These are phyloP conservation scores for Catocala sponsa DNA, from an alignment of 2,888 invertebrate species.

Conservation along the genomic window DNA sequence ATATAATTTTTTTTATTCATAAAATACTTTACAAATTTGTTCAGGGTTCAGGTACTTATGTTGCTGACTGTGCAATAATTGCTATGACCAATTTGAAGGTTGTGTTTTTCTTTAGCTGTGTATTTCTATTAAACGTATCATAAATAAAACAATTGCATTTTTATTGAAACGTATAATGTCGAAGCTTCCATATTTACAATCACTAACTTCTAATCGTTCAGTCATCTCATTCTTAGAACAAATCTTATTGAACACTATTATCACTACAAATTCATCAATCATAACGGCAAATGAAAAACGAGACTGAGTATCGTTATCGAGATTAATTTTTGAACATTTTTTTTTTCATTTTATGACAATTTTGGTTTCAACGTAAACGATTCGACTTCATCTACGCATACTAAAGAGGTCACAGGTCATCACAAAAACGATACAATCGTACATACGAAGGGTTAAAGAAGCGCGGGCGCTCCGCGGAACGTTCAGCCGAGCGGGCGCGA, in stretches of 20 bases:
- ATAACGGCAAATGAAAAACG: constrained; percentile 84
- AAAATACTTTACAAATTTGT: too few species aligned
- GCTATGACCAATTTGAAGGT: constrained; percentile 16
- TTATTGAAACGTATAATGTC: constrained; percentile 86
- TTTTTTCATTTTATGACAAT: constrained; percentile 70
- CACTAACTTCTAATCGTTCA: constrained; percentile 85
- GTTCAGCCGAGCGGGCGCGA: constrained; percentile 59
- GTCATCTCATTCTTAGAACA: constrained; percentile 84
- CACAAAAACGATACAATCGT: constrained; percentile 70
- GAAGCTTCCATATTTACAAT: constrained; percentile 87
- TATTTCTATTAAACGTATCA: constrained; percentile 32
- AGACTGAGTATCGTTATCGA: constrained; percentile 83
- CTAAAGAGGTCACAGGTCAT: constrained; percentile 72
- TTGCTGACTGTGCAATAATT: background rate
- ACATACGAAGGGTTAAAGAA: constrained; percentile 60
- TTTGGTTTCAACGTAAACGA: constrained; percentile 74
- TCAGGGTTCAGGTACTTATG: too few species aligned
- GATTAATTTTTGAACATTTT: constrained; percentile 75
- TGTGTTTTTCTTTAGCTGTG: constrained; percentile 37
- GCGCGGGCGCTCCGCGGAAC: constrained; percentile 60
- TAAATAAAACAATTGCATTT: constrained; percentile 70
- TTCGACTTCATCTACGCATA: constrained; percentile 74
- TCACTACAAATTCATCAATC: constrained; percentile 83
- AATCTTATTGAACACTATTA: constrained; percentile 85
- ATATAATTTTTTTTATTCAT: too few species aligned